phyloP scores from a whole-genome alignment of 2,888 invertebrate genomes.

The Zygothrica quintamaculata region DNA sequence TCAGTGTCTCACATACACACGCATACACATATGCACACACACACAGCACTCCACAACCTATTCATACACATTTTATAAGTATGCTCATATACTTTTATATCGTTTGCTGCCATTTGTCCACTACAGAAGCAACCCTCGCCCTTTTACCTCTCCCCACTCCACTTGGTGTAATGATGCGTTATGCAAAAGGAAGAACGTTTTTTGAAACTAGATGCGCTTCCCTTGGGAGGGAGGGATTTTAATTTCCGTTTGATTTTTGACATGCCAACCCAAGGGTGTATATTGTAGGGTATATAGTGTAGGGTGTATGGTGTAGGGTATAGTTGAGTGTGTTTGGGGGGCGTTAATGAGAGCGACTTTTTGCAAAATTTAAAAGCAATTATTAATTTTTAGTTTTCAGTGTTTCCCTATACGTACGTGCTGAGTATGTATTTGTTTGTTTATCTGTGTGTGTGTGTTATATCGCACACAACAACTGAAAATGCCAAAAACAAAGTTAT shows the following conservation, averaged over 20 bases:
- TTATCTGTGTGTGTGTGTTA: conserved; percentile 7
- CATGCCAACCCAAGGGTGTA: conserved; percentile 22
- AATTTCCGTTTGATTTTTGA: conserved; percentile 71
- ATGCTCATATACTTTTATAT: conserved; percentile 40
- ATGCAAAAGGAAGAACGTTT: conserved; percentile 48
- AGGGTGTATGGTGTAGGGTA: neutral
- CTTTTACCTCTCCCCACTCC: conserved; percentile 10
- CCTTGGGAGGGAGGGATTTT: conserved; percentile 38
- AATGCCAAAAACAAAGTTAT: conserved; percentile 66
- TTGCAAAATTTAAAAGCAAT: conserved; percentile 65
- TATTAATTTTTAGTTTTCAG: conserved; percentile 41
- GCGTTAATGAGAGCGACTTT: conserved; percentile 59
- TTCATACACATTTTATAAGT: conserved; percentile 18
- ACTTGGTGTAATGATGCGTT: conserved; percentile 73
- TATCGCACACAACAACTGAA: conserved; percentile 41
- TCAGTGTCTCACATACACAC: conserved; percentile 27
- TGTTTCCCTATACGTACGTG: no score
- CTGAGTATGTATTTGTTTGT: neutral
- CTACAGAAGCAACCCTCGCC: neutral
- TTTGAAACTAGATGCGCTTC: conserved; percentile 25
- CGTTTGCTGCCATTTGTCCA: conserved; percentile 48
- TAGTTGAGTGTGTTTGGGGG: neutral
- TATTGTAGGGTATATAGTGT: neutral
- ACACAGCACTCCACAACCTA: neutral
- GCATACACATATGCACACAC: conserved; percentile 5